A percentile compares a stretch with the other conserved stretches of the same genome.
Conservation (phyloP, 2,113 vertebrate species). For the Sarotherodon lohbergeri region DNA sequence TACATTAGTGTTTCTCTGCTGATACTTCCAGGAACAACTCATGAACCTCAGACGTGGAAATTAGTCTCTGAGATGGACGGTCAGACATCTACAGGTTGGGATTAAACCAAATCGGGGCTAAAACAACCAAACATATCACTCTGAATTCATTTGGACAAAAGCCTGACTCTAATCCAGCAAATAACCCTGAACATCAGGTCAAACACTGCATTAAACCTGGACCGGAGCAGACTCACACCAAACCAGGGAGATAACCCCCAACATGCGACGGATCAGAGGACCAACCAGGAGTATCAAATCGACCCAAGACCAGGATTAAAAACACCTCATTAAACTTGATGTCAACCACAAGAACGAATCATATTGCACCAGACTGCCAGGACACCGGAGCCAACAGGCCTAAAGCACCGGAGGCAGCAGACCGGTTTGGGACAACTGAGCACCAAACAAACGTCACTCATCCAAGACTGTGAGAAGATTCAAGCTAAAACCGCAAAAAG, state of each 20-base stretch:
- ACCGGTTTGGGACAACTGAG: accelerated
- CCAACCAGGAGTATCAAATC: not conserved
- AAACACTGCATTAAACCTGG: not conserved
- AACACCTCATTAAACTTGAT: not conserved
- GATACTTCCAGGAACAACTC: not conserved
- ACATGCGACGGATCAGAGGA: not conserved
- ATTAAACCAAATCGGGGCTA: not conserved
- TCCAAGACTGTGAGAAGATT: not conserved
- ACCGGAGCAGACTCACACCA: not conserved
- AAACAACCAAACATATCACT: not conserved
- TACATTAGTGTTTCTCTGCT: not conserved
- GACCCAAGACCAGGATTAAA: not conserved
- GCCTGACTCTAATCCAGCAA: no score
- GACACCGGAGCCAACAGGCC: not conserved
- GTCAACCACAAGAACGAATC: not conserved
- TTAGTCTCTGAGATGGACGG: not conserved
- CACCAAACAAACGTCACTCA: not conserved
- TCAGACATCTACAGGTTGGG: not conserved
- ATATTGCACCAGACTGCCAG: not conserved
- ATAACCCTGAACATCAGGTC: not conserved
- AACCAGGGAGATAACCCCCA: not conserved
- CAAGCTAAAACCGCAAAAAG: not conserved
- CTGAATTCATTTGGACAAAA: no score
- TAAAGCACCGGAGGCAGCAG: not conserved
- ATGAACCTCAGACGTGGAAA: not conserved